Percentiles rank a stretch among this genome's conserved stretches.
These are phyloP conservation scores for Stramonita haemastoma DNA, from an alignment of 2,888 invertebrate species.

Conservation along the genomic window DNA sequence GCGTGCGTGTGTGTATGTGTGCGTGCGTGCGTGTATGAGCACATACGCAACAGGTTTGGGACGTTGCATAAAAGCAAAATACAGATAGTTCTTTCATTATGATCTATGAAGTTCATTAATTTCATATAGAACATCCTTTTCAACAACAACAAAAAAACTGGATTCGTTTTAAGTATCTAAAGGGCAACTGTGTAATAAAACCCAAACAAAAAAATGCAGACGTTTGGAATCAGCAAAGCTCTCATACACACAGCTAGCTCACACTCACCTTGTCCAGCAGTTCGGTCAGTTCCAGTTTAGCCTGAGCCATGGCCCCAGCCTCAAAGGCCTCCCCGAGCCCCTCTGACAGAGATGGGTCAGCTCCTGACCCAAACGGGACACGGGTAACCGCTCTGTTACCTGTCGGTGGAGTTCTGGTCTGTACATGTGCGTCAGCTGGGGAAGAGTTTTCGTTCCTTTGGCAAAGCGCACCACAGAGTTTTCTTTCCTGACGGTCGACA, in stretches of 20 bases:
- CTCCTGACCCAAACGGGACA: conserved; percentile 34
- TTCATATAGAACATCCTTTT: too few relatives aligned
- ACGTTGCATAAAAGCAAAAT: too few relatives aligned
- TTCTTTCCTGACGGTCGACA: conserved; percentile 22
- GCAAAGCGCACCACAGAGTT: conserved; percentile 24
- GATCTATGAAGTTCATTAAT: too few relatives aligned
- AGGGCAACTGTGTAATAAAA: too few relatives aligned
- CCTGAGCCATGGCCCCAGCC: conserved; percentile 9
- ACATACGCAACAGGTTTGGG: too few relatives aligned
- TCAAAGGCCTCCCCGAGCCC: conserved; percentile 28
- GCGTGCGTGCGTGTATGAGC: too few relatives aligned
- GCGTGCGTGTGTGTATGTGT: too few relatives aligned
- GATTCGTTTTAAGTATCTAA: too few relatives aligned
- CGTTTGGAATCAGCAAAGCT: too few relatives aligned
- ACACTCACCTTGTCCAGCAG: conserved; percentile 30
- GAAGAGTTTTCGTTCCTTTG: conserved; percentile 21
- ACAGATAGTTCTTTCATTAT: too few relatives aligned
- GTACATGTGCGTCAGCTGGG: conserved; percentile 42
- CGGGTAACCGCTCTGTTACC: conserved; percentile 40
- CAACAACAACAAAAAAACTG: too few relatives aligned
- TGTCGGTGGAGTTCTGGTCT: conserved; percentile 47
- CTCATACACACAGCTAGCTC: neutral
- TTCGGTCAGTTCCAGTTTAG: conserved; percentile 28
- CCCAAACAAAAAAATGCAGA: too few relatives aligned
- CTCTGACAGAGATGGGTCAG: conserved; percentile 36